Percentiles rank a stretch among this genome's conserved stretches.
Conservation (phyloP, 2,888 invertebrate genomes). For the Sphecodes monilicornis region DNA sequence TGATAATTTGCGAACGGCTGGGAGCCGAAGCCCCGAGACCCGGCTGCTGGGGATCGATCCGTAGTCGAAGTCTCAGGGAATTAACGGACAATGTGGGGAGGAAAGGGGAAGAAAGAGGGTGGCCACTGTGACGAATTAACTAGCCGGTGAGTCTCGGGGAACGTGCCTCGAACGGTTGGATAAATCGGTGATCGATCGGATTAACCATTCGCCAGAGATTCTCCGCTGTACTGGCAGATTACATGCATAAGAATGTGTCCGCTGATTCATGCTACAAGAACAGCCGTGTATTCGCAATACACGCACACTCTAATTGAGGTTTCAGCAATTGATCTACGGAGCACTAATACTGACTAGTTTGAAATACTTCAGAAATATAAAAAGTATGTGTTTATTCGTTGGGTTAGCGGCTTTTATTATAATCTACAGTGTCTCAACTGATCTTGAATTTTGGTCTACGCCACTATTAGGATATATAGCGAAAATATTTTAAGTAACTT, state of each 20-base stretch:
- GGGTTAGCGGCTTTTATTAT: too few relatives aligned
- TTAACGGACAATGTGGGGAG: constrained; percentile 13
- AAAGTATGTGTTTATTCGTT: too few relatives aligned
- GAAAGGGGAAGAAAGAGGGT: constrained; percentile 9
- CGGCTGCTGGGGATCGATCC: constrained; percentile 33
- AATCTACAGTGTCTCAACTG: too few relatives aligned
- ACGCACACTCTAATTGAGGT: neutral
- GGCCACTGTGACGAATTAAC: constrained; percentile 22
- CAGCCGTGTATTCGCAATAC: neutral
- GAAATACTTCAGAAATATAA: neutral
- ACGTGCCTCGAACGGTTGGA: constrained; percentile 11
- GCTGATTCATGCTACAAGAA: neutral
- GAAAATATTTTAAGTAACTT: too few relatives aligned
- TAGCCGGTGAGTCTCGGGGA: neutral
- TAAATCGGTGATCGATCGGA: constrained; percentile 14
- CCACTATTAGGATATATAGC: too few relatives aligned
- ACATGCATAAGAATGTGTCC: neutral
- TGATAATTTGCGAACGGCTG: constrained; percentile 43
- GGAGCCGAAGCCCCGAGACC: neutral
- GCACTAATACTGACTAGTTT: too few relatives aligned
- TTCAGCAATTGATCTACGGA: neutral
- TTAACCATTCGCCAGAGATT: neutral
- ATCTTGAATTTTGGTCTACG: too few relatives aligned
- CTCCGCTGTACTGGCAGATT: neutral
- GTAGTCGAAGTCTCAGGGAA: constrained; percentile 23